These are phyloP conservation scores for Drosophila oshimai DNA, from an alignment of 1,140 invertebrate genomes.

Conservation along the genomic window DNA sequence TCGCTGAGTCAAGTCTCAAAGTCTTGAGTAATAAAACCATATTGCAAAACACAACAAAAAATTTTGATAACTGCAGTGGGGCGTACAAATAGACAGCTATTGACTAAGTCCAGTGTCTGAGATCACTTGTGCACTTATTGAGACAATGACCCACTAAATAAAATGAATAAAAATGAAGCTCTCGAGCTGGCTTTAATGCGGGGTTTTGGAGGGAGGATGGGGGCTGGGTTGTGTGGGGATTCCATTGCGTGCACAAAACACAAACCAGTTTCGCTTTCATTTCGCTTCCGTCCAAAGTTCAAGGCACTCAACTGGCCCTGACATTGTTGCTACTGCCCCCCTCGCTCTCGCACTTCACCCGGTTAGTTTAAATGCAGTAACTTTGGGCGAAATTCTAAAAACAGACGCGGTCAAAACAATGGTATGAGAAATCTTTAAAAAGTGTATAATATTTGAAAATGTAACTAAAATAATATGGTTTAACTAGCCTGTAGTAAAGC, in stretches of 20 bases:
- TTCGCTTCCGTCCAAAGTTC: conserved; percentile 24
- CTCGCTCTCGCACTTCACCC: neutral
- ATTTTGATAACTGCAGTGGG: neutral
- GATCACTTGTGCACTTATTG: neutral
- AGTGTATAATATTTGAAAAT: too few species aligned
- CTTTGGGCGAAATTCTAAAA: neutral
- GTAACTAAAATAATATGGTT: too few species aligned
- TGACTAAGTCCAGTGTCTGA: neutral
- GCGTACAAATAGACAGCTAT: neutral
- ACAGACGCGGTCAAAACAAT: neutral
- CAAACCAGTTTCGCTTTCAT: conserved; percentile 37
- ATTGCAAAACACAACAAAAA: neutral
- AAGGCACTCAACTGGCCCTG: conserved; percentile 27
- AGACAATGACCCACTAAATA: conserved; percentile 25
- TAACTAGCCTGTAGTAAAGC: too few species aligned
- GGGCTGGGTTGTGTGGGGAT: neutral
- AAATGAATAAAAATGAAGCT: neutral
- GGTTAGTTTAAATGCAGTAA: conserved; percentile 3
- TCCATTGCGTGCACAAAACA: conserved; percentile 15
- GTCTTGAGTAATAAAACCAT: neutral
- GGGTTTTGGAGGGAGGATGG: neutral
- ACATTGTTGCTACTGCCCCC: conserved; percentile 10
- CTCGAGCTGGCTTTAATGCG: neutral
- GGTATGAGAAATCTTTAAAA: neutral
- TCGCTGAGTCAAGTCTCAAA: conserved; percentile 27